Percentiles rank a stretch among this genome's conserved stretches.
phyloP scores from a whole-genome alignment of 2,113 vertebrate genomes.

The Dermatemys mawii region DNA sequence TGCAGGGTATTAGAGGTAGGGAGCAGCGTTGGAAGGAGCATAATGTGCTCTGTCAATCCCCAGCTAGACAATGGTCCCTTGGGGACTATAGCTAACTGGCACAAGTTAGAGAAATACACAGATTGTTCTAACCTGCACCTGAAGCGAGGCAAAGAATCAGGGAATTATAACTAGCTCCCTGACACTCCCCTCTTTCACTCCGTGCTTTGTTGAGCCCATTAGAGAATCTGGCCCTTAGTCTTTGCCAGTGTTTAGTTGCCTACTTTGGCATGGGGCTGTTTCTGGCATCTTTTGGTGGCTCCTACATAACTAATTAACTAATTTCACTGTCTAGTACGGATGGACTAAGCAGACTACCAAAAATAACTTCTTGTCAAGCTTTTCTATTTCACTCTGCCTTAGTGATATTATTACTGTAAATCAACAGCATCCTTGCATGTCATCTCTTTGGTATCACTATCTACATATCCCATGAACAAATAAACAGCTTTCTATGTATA shows the following conservation, averaged over 20 bases:
- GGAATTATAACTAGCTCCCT: neutral
- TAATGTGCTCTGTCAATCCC: neutral
- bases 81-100: neutral
- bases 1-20: neutral
- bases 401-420: neutral
- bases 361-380: neutral
- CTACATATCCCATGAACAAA: neutral
- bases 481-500: neutral
- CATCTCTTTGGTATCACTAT: neutral
- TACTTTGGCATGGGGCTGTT: neutral
- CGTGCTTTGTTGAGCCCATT: too few relatives aligned
- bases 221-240: too few relatives aligned
- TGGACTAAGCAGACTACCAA: neutral
- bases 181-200: neutral
- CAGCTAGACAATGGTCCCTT: neutral
- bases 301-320: too few relatives aligned
- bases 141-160: neutral
- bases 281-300: neutral
- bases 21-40: neutral
- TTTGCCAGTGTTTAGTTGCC: neutral
- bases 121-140: neutral
- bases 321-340: neutral
- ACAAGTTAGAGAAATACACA: neutral
- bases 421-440: neutral
- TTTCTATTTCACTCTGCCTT: neutral